Evolutionary conservation across 2,797 vertebrate species (phyloP).

Genomic region (Sebastes alutus): DNA sequence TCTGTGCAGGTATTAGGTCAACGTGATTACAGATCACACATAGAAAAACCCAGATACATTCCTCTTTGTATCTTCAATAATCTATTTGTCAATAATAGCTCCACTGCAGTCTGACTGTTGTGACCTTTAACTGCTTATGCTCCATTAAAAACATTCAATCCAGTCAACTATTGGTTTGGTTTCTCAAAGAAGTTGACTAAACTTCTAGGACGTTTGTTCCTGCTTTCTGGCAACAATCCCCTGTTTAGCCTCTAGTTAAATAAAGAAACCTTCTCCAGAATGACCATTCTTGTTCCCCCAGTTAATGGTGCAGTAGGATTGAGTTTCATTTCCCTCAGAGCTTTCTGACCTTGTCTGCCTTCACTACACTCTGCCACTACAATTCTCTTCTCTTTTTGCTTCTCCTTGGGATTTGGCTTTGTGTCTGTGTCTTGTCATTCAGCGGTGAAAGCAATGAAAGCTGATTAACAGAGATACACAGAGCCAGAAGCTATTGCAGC

Average conservation of each 20-base stretch:
- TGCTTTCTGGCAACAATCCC: background rate
- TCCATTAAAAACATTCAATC: background rate
- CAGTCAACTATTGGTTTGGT: background rate
- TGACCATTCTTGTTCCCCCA: constrained; percentile 50
- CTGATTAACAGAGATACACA: constrained; percentile 84
- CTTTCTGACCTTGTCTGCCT: constrained; percentile 85
- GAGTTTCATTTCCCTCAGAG: constrained; percentile 81
- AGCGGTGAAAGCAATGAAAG: constrained; percentile 80
- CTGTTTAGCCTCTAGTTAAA: constrained; percentile 5
- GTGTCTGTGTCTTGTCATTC: constrained; percentile 89
- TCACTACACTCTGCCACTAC: constrained; percentile 71
- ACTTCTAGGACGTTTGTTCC: constrained; percentile 17
- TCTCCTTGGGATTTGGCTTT: constrained; percentile 84
- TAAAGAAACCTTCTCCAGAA: constrained; percentile 54
- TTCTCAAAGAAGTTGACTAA: background rate
- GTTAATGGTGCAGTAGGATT: constrained; percentile 79
- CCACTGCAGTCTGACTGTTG: background rate
- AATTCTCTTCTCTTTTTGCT: constrained; percentile 60
- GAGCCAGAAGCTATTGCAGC: constrained; percentile 79
- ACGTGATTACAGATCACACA: background rate
- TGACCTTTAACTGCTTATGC: constrained; percentile 17
- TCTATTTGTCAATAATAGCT: constrained; percentile 18
- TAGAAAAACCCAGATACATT: background rate
- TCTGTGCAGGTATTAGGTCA: constrained; percentile 2
- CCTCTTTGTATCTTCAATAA: constrained; percentile 26